Base-by-base conservation (phyloP, 37 sponge, comb jelly and placozoan genomes). In the Eunapius fragilis region DNA sequence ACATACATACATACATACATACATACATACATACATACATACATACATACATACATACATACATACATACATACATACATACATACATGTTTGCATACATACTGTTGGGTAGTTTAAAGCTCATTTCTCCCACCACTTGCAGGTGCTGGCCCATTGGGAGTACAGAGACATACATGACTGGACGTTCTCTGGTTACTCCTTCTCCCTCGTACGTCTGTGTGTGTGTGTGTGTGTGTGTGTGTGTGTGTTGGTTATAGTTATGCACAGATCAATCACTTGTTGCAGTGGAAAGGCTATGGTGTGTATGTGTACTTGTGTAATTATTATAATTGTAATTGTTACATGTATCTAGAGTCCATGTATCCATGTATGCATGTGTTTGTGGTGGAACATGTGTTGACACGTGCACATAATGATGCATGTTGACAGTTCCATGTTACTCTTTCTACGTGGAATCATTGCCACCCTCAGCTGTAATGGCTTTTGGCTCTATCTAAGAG, bases 101-200 rank as follows among this genome's bases (percentile, higher is more conserved):
- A 41, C 41, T 6, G 41, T 41, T 9, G 41, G 6, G 41, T 41
- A 41, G n/a, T n/a, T n/a, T n/a, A n/a, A n/a, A n/a, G n/a, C n/a
- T n/a, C n/a, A n/a, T n/a, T n/a, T 34, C 13, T 2, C 37, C 34
- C 37, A 37, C n/a, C 24, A 4, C 41, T 2, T 78, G 2, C 68
- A 87, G 88, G 71, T 90, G 3, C 72, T 81, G 50, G 45, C 27
- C 0, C 85, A 79, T 71, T 90, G 90, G 90, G 38, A 68, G 35
- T 90, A 76, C 25, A 2, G 19, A 2, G 86, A 90, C n/a, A 75
- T 90, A 33, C 69, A 13, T 17, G 90, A 90, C 72, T 85, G 77
- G 76, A 90, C 71, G 47, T 90, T 70, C 35, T 90, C 90, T 31
- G 90, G 90, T 31, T 90, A 75, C 71, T 90, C 90, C 23, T 90